These are phyloP conservation scores for Eilema sororculum DNA, from an alignment of 2,888 invertebrate species.

Conservation along the genomic window DNA sequence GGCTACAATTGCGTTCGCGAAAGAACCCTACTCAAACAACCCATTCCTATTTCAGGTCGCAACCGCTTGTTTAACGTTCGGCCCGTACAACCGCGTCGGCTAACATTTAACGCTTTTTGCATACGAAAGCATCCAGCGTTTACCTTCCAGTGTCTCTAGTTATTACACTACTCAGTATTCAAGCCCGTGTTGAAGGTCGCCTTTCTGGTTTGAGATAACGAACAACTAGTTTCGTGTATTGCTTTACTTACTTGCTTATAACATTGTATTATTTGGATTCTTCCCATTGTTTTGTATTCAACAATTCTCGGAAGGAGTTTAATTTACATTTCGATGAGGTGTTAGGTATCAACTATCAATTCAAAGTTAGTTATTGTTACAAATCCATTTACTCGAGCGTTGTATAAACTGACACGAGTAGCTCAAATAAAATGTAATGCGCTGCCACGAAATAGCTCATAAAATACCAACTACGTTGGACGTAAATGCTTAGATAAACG, in stretches of 20 bases:
- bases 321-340: slow-evolving; percentile 49
- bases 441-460: slow-evolving; percentile 71
- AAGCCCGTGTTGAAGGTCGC: slow-evolving; percentile 81
- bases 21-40: slow-evolving; percentile 87
- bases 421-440: slow-evolving; percentile 71
- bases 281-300: background rate
- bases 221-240: slow-evolving; percentile 65
- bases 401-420: slow-evolving; percentile 66
- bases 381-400: slow-evolving; percentile 59
- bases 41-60: slow-evolving; percentile 85
- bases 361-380: slow-evolving; percentile 40
- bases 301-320: background rate
- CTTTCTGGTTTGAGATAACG: slow-evolving; percentile 75
- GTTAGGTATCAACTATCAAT: slow-evolving; percentile 62
- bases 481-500: slow-evolving; percentile 81
- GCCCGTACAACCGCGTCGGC: slow-evolving; percentile 85
- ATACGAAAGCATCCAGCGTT: slow-evolving; percentile 82
- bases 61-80: slow-evolving; percentile 86
- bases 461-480: slow-evolving; percentile 74
- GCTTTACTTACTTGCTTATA: slow-evolving; percentile 38
- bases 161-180: slow-evolving; percentile 83
- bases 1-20: slow-evolving; percentile 85
- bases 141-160: slow-evolving; percentile 80
- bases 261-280: slow-evolving; percentile 36
- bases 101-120: slow-evolving; percentile 87